phyloP scores from a whole-genome alignment of 2,888 invertebrate species.

The Graphium colonna region DNA sequence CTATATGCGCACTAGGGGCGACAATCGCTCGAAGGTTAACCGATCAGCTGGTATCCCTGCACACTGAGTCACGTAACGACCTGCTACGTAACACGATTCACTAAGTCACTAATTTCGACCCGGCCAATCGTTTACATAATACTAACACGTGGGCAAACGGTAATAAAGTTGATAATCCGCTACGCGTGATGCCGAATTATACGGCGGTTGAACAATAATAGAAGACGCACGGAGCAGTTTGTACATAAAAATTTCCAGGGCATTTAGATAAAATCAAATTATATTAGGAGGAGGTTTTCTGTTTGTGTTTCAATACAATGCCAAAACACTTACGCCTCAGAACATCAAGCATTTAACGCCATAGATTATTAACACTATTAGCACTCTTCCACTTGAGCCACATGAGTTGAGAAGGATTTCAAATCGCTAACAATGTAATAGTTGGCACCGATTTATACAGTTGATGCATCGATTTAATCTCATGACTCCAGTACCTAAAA shows the following conservation, averaged over 20 bases:
- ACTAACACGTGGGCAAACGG: neutral
- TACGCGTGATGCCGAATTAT: neutral
- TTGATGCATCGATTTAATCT: no score
- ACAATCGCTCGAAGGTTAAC: neutral
- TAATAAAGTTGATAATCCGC: neutral
- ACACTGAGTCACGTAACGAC: neutral
- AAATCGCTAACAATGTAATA: no score
- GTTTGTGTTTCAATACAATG: no score
- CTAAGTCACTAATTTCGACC: neutral
- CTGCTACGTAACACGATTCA: neutral
- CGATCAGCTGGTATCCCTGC: slow-evolving; percentile 13
- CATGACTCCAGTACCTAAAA: no score
- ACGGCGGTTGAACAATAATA: neutral
- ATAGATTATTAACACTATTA: no score
- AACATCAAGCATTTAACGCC: no score
- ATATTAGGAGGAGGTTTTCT: neutral
- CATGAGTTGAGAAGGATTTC: no score
- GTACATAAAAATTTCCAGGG: neutral
- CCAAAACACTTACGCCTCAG: no score
- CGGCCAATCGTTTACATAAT: neutral
- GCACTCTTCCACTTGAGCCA: no score
- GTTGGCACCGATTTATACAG: no score
- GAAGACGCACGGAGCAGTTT: neutral
- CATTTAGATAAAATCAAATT: neutral
- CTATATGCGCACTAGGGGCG: neutral